phyloP scores from a whole-genome alignment of 2,888 invertebrate genomes.

The Lottia gigantea region DNA sequence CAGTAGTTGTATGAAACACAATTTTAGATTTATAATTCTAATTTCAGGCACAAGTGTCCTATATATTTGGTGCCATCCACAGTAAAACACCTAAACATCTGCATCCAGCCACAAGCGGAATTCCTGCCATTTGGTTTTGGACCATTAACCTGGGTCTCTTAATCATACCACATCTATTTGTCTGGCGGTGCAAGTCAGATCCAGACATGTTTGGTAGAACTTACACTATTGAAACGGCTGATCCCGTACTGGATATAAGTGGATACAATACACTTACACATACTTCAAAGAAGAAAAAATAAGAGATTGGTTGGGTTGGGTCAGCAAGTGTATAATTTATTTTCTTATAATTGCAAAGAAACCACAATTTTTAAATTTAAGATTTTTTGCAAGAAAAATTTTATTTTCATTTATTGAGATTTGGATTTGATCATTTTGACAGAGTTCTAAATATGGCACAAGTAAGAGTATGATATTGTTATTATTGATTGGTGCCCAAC shows the following conservation, averaged over 20 bases:
- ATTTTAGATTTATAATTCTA: too few relatives aligned
- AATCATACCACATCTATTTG: conserved; percentile 56
- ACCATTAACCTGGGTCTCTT: conserved; percentile 47
- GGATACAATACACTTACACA: not conserved
- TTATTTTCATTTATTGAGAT: too few relatives aligned
- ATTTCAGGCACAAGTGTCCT: conserved; percentile 52
- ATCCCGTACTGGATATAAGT: conserved; percentile 11
- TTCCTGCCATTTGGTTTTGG: conserved; percentile 46
- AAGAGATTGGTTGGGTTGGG: not conserved
- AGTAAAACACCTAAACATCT: conserved; percentile 41
- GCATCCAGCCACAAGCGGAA: conserved; percentile 34
- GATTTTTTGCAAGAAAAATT: too few relatives aligned
- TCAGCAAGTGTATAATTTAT: too few relatives aligned
- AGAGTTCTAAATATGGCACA: too few relatives aligned
- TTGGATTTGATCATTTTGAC: too few relatives aligned
- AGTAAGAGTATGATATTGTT: too few relatives aligned
- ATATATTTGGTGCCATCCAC: conserved; percentile 48
- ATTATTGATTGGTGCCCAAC: too few relatives aligned
- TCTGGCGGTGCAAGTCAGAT: conserved; percentile 39
- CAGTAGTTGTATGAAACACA: too few relatives aligned
- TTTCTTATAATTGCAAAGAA: too few relatives aligned
- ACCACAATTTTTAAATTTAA: too few relatives aligned
- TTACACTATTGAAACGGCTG: conserved; percentile 27
- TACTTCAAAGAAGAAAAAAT: not conserved
- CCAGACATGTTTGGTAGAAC: conserved; percentile 30